Base-by-base conservation (phyloP, 1,140 invertebrate genomes). In the Bombyx mandarina region DNA sequence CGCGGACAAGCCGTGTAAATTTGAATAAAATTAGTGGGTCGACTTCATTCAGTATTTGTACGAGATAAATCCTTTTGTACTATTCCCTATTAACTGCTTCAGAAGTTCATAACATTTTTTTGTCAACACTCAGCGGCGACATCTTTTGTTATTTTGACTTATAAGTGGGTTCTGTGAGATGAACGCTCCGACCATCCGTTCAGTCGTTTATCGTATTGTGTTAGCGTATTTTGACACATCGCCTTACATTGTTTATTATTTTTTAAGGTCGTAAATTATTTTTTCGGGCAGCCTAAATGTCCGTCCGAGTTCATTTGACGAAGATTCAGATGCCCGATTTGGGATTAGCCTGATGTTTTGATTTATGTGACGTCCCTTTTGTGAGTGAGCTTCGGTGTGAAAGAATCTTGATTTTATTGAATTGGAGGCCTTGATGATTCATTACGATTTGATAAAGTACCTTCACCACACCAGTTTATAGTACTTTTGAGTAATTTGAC, bases 101-200 rank as follows among this genome's bases (percentile, higher is more conserved):
- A 80, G 80, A 77, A 83, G 82, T 85, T 82, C 82, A 85, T 84
- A 82, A 73, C 67, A 67, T 82, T 82, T 84, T 84, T 35, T 82
- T 80, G 61, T 73, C 66, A 50, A 66, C 64, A 71, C 63, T 70
- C 69, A 74, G 57, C 66, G 63, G 64, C 57, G 76, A 82, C 76
- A 79, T 63, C 69, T 73, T 74, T 85, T 83, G 79, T 77, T 64
- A 60, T 62, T 45, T 49, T 63, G 58, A 60, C 54, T 58, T 64
- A 62, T 66, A 56, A 68, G 66, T 76, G 65, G 65, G 67, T 73
- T 59, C 56, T 74, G 56, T 64, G 52, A 60, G 26, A 58, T 75
- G 66, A 63, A 66, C 67, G 59, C 66, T 67, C 62, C 65, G 64
- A 65, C 66, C 66, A 54, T 60, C 60, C 18, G 52, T 73, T 79